Evolutionary conservation across 2,888 invertebrate genomes (phyloP).

Genomic region (Hypsopygia costalis): DNA sequence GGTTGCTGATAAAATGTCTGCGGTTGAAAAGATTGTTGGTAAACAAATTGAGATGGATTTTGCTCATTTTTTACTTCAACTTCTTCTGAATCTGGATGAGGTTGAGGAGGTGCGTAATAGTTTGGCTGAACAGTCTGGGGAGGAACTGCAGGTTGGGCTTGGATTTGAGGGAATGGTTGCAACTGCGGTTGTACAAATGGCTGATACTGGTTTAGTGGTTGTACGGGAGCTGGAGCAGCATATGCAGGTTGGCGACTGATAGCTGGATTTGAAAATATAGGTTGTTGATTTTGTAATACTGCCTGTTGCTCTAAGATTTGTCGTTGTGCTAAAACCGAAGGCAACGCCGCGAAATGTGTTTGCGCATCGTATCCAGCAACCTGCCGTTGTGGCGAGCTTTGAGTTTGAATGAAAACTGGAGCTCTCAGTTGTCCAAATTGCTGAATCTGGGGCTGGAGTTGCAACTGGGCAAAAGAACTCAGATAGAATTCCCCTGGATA

Average conservation of each 20-base stretch:
- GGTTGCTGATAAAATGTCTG: conserved; percentile 19
- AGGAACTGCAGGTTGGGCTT: conserved; percentile 38
- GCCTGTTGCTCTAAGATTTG: conserved; percentile 37
- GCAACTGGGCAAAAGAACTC: conserved; percentile 56
- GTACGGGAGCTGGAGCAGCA: conserved; percentile 18
- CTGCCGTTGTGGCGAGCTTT: conserved; percentile 38
- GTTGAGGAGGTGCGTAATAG: conserved; percentile 20
- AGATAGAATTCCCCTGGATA: conserved; percentile 64
- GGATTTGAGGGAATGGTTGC: conserved; percentile 30
- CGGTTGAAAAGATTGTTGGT: conserved; percentile 24
- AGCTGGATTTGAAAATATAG: conserved; percentile 24
- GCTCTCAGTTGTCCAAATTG: conserved; percentile 46
- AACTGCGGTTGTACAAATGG: conserved; percentile 25
- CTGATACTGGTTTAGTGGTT: conserved; percentile 22
- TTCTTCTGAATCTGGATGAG: conserved; percentile 17
- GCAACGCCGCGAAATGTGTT: conserved; percentile 59
- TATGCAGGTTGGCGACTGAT: conserved; percentile 32
- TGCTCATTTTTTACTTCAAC: conserved; percentile 15
- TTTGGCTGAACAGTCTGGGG: conserved; percentile 24
- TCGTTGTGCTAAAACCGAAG: conserved; percentile 60
- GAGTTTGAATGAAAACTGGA: conserved; percentile 43
- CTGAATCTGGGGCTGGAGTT: conserved; percentile 54
- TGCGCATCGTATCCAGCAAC: conserved; percentile 52
- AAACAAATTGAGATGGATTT: conserved; percentile 23
- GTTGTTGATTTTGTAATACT: conserved; percentile 24